Percentiles rank a stretch among this genome's conserved stretches.
phyloP scores from a whole-genome alignment of 2,888 invertebrate genomes.

The Pediacus dermestoides region DNA sequence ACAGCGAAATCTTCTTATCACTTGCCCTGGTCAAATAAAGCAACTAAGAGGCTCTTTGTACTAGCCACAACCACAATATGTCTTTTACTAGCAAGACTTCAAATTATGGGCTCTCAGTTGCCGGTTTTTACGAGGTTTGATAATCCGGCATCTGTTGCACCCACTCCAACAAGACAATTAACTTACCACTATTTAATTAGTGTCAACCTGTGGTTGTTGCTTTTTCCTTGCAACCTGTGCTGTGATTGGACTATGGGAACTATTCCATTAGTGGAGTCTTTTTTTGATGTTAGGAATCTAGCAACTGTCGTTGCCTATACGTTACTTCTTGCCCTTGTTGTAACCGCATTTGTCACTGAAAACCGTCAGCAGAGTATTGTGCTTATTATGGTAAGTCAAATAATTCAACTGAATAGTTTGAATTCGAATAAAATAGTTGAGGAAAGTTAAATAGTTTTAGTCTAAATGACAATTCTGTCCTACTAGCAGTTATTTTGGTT shows the following conservation, averaged over 20 bases:
- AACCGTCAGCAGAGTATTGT: constrained; percentile 63
- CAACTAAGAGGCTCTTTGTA: constrained; percentile 73
- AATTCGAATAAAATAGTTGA: too few relatives aligned
- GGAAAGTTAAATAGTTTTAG: too few relatives aligned
- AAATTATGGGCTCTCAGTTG: constrained; percentile 94
- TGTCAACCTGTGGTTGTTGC: constrained; percentile 84
- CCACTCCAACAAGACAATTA: constrained; percentile 78
- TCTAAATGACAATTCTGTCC: too few relatives aligned
- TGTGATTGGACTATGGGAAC: constrained; percentile 99
- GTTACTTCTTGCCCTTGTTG: constrained; percentile 57
- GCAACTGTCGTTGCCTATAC: constrained; percentile 69
- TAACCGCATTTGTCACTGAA: constrained; percentile 56
- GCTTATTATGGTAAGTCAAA: constrained; percentile 63
- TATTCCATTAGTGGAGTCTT: constrained; percentile 76
- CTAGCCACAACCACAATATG: constrained; percentile 76
- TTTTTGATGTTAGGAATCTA: constrained; percentile 77
- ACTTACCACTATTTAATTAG: constrained; percentile 91
- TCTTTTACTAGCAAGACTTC: constrained; percentile 77
- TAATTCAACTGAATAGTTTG: background rate
- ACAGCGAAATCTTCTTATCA: constrained; percentile 55
- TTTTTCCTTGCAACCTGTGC: constrained; percentile 86
- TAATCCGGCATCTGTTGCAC: constrained; percentile 91
- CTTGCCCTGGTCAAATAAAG: constrained; percentile 61
- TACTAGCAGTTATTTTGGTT: too few relatives aligned
- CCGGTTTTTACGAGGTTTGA: constrained; percentile 97